Evolutionary conservation across 2,113 vertebrate genomes (phyloP), one percentile per base, ranked within the genome.

Genomic region (Synchiropus splendidus): DNA sequence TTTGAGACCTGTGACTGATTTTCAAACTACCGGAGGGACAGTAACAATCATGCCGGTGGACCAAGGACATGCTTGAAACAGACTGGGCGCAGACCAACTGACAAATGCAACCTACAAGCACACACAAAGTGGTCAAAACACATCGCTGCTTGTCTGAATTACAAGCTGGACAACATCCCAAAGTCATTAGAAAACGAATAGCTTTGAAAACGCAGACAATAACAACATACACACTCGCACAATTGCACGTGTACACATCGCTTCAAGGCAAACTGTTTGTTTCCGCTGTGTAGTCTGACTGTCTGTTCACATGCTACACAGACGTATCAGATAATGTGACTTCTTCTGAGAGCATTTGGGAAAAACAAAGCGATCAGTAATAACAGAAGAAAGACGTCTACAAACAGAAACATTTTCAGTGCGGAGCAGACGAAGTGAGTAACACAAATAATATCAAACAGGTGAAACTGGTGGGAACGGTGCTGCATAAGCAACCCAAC

Each of bases 121-220:
- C 16, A 55, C 14, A 36, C n/a, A 10, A 6, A 39, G 38, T n/a
- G 16, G 18, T 54, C 49, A 53, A 70, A 72, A 72, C 58, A 68
- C 65, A 75, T 68, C 70, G 74, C 70, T 54, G 56, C 46, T 67
- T 56, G 69, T 67, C 65, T 74, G 72, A 75, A 75, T 69, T 64
- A 74, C 64, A 72, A 31, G 52, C 76, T 79, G 76, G 74, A 76
- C 74, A 58, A 51, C 49, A 46, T 70, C 79, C 74, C 70, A 64
- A 18, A 9, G 36, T 75, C 65, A 79, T 77, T 75, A 72, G n/a
- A 67, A 77, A 74, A 51, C 79, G 77, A 72, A 76, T 66, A 60
- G 38, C 72, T 72, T 64, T 66, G 61, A 79, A 72, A 69, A 67
- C 41, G 55, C 42, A 66, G 58, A 74, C 66, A 72, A 58, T 61